Conservation (phyloP, 2,797 vertebrate genomes). For the Danionella dracula region DNA sequence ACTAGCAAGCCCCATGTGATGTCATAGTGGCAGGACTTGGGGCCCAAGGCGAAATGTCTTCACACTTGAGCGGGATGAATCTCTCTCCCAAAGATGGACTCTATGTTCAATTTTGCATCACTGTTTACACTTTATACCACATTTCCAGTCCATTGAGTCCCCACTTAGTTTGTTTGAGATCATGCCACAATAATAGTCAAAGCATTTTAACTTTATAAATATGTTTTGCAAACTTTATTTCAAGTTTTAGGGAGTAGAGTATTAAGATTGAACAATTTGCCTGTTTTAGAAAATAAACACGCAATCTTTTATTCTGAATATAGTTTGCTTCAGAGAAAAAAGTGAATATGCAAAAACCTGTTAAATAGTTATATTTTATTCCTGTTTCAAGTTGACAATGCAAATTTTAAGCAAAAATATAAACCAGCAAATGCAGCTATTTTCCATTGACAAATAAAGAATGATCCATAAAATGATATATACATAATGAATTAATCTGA, state of each 20-base stretch:
- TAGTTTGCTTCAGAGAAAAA: too few species aligned
- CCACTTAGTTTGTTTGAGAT: conserved; percentile 66
- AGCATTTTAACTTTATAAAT: conserved; percentile 53
- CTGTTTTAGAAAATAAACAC: too few species aligned
- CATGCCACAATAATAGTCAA: conserved; percentile 59
- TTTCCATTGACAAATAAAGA: too few species aligned
- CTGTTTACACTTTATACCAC: conserved; percentile 59
- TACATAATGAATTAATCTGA: too few species aligned
- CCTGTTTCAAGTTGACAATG: too few species aligned
- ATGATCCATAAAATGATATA: too few species aligned
- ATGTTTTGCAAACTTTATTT: neutral
- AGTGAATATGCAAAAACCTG: too few species aligned
- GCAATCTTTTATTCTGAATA: too few species aligned
- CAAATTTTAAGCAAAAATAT: too few species aligned
- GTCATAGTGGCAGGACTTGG: conserved; percentile 65
- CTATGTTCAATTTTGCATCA: conserved; percentile 72
- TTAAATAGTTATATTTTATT: too few species aligned
- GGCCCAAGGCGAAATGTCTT: conserved; percentile 61
- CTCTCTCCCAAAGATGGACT: conserved; percentile 59
- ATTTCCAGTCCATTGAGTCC: conserved; percentile 47
- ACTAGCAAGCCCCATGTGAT: conserved; percentile 62
- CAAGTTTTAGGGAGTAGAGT: neutral
- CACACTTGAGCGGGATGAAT: conserved; percentile 52
- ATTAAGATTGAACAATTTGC: too few species aligned
- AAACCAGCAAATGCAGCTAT: too few species aligned